phyloP scores from a whole-genome alignment of 2,888 invertebrate species.

The Neria commutata region DNA sequence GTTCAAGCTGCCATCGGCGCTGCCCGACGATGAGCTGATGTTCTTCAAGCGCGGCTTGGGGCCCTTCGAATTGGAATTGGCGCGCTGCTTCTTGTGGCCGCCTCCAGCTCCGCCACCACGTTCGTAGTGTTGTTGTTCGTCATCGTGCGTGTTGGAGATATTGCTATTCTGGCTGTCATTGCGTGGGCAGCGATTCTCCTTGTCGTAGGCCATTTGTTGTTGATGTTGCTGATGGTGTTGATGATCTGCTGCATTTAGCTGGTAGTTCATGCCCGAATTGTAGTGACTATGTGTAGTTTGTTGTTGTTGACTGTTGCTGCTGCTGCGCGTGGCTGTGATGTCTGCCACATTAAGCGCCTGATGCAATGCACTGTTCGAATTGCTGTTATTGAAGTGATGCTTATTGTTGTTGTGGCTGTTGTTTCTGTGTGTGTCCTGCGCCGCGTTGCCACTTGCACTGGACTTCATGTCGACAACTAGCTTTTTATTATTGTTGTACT shows the following conservation, averaged over 20 bases:
- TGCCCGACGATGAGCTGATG: constrained; percentile 57
- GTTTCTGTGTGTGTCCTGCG: constrained; percentile 13
- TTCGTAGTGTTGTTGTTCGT: constrained; percentile 54
- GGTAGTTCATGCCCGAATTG: constrained; percentile 56
- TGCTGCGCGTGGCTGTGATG: no score
- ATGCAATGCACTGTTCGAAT: constrained; percentile 30
- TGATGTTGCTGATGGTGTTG: constrained; percentile 32
- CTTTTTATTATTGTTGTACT: constrained; percentile 38
- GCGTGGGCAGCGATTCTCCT: constrained; percentile 49
- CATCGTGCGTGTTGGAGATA: constrained; percentile 50
- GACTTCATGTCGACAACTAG: constrained; percentile 40
- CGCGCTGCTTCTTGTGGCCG: constrained; percentile 58
- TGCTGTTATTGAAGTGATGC: constrained; percentile 27
- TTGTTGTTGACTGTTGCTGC: constrained; percentile 42
- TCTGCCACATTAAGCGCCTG: constrained; percentile 34
- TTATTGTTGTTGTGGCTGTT: constrained; percentile 30
- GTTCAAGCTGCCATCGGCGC: constrained; percentile 61
- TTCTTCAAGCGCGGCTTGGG: constrained; percentile 62
- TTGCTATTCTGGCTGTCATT: constrained; percentile 52
- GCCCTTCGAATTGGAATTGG: constrained; percentile 59
- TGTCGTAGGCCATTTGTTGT: constrained; percentile 50
- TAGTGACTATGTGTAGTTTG: constrained; percentile 40
- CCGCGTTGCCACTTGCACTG: constrained; percentile 37
- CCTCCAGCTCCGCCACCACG: constrained; percentile 37
- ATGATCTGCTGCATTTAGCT: constrained; percentile 34